phyloP scores from a whole-genome alignment of 2,888 invertebrate species.

The Alloscopus bannaensis region DNA sequence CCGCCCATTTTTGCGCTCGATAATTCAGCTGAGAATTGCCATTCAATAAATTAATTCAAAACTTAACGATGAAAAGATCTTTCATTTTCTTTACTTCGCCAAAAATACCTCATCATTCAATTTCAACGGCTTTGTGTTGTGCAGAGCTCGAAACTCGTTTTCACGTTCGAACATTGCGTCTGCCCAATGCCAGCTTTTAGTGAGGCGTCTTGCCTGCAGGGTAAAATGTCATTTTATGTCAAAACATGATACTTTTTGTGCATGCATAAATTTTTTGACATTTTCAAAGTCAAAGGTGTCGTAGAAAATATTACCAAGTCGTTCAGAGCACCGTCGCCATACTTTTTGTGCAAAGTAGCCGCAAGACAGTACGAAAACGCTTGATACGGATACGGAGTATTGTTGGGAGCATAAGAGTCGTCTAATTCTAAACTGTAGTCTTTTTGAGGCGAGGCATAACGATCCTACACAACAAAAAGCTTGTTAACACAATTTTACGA shows the following conservation, averaged over 20 bases:
- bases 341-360: constrained; percentile 20
- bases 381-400: constrained; percentile 17
- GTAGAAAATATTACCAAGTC: background rate
- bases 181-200: constrained; percentile 5
- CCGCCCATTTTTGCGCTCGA: constrained; percentile 48
- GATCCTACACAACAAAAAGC: background rate
- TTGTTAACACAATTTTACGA: background rate
- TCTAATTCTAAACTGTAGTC: constrained; percentile 5
- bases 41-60: background rate
- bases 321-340: background rate
- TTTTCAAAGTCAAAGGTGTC: background rate
- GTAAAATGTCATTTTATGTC: background rate
- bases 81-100: too few species aligned
- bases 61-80: background rate
- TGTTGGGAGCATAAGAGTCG: background rate
- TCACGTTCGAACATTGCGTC: constrained; percentile 44
- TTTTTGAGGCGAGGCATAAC: background rate
- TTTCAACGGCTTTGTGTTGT: background rate
- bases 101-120: constrained; percentile 27
- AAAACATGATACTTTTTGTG: too few species aligned
- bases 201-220: constrained; percentile 8
- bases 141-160: constrained; percentile 48
- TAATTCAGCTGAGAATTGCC: constrained; percentile 7
- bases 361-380: constrained; percentile 43
- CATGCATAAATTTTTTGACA: background rate